Base-by-base conservation (phyloP, 2,797 vertebrate genomes). In the Garrulus glandarius region DNA sequence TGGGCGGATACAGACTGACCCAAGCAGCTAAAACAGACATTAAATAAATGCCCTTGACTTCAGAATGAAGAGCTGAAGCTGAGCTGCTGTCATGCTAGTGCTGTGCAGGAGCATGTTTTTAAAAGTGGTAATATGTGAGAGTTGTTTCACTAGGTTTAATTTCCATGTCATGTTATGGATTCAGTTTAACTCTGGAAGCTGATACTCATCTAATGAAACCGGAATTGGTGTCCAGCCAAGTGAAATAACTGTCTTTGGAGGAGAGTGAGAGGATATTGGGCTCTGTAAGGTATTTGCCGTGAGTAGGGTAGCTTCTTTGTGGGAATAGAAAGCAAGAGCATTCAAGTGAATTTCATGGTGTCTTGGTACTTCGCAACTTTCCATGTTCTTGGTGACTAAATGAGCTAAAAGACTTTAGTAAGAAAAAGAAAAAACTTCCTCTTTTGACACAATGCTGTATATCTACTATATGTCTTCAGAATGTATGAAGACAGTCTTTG, bases 401-500 rank as follows among this genome's bases (percentile, higher is more conserved):
- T 34, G 29, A 63, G 70, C 34, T 59, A 30, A 75, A 87, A 87
- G 13, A 36, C 22, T 72, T 78, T 2, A 69, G 78, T 56, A 68
- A 79, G 49, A 44, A 53, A 64, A 92, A 87, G 34, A 22, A 61
- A 26, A 43, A 63, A 29, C 70, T n/a, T 84, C 9, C 15, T 84
- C 32, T 52, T 93, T 67, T 92, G 70, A 79, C 49, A 86, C 22
- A 47, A 10, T 81, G 82, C 59, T 3, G 0, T 81, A 17, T 52
- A 59, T 88, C 83, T 82, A 4, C 83, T 65, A 0, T 72, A 22
- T 57, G 75, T 89, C 89, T 92, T 90, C 83, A 84, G 83, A 93
- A 95, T 74, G 24, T 60, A 86, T 88, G 85, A 95, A 86, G 95
- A 56, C 86, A 86, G 52, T 92, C 69, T 96, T 81, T 88, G 94